phyloP scores from a whole-genome alignment of 2,888 invertebrate genomes.

The Ochlodes sylvanus region DNA sequence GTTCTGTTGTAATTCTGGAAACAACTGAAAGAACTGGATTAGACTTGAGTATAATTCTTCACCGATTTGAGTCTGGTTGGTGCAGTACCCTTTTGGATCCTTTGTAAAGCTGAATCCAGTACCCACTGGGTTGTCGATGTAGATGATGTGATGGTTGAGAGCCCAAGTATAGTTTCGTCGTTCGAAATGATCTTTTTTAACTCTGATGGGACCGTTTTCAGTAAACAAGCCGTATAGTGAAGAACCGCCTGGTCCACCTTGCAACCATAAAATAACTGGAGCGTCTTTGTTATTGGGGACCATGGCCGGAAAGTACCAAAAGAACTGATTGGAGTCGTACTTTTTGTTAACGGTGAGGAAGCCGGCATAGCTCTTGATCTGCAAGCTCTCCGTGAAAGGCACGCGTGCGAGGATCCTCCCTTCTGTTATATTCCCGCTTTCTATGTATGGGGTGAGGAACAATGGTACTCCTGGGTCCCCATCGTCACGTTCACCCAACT shows the following conservation, averaged over 20 bases:
- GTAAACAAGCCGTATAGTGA: constrained; percentile 92
- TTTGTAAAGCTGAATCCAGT: constrained; percentile 96
- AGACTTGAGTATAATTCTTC: constrained; percentile 91
- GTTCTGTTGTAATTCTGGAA: constrained; percentile 89
- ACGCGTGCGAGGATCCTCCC: constrained; percentile 85
- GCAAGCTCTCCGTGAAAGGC: constrained; percentile 83
- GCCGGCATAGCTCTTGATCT: constrained; percentile 90
- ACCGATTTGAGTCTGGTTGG: constrained; percentile 92
- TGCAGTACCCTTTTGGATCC: constrained; percentile 90
- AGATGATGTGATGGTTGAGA: constrained; percentile 91
- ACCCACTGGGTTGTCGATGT: constrained; percentile 97
- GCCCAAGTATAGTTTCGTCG: constrained; percentile 92
- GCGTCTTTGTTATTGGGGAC: constrained; percentile 78
- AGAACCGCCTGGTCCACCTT: constrained; percentile 93
- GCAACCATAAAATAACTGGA: constrained; percentile 93
- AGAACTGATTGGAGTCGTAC: constrained; percentile 93
- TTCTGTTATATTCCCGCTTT: constrained; percentile 88
- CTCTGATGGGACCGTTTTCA: constrained; percentile 91
- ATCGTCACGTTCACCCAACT: constrained; percentile 53
- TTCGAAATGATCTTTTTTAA: constrained; percentile 69
- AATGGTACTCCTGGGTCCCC: constrained; percentile 85
- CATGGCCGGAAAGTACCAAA: constrained; percentile 96
- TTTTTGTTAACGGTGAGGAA: constrained; percentile 93
- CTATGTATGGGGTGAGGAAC: constrained; percentile 90
- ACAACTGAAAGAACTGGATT: constrained; percentile 93